Base-by-base conservation (phyloP, 2,888 invertebrate genomes). In the Cephus sareptanus region DNA sequence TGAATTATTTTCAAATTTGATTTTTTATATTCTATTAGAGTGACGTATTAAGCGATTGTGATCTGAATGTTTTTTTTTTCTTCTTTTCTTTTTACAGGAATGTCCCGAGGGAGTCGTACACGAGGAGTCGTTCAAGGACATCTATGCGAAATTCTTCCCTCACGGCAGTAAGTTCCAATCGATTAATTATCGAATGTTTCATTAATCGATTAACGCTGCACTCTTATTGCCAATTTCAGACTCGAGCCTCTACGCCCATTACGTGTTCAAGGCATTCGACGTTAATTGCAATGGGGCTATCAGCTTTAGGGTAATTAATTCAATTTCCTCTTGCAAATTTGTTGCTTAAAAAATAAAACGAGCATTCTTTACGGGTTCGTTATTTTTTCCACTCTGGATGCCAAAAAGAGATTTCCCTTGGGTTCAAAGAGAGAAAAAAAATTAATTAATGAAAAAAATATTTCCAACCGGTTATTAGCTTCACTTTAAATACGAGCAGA, bases 241-340 rank as follows among this genome's bases (percentile, higher is more conserved):
- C 94, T 97, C 98, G 84, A 97, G 96, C 89, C 94, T 97, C 90
- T 99, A 99, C 93, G 98, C 99, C 90, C 98, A 98, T 93, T 98
- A 98, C 94, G 98, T 99, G 93, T 99, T 99, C 95, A 98, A 98
- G 93, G 98, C 98, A 83, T 98, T 99, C 92, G 98, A 99, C 92
- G 97, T 98, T 86, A 98, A 98, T 93, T 97, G 97, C 94, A 98
- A 97, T 92, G 98, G 98, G 82, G 96, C 98, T 89, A 98, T 99
- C 93, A 98, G 97, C 93, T 99, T 99, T 94, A 96, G 98, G 95
- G 99, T 99, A 93, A 96, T 95, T 94, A 82, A 74, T 70, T 70
- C 15, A 40, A 40, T 13, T 40, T 15, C 15, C 40, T 15, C 40
- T 13, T 40, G 40, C 40, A 40, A 40, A 40, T 40, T 40, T 40